A percentile compares a stretch with the other conserved stretches of the same genome.
Evolutionary conservation across 2,888 invertebrate genomes (phyloP).

Genomic region (Metellina segmentata): DNA sequence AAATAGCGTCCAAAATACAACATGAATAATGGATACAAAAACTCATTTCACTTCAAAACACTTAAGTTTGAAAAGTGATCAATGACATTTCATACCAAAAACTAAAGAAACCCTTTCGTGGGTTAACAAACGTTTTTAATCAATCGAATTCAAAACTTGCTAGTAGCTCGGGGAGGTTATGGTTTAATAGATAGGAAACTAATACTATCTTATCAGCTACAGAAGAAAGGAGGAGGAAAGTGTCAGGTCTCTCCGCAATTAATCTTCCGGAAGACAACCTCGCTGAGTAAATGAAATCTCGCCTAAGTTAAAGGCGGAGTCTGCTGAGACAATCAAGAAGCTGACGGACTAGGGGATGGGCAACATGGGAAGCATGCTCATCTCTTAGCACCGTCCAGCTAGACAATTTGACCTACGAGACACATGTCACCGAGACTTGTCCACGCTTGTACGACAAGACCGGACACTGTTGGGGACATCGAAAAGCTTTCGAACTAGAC

Average conservation of each 20-base stretch:
- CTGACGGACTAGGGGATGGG: not conserved
- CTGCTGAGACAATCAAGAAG: not conserved
- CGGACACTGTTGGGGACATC: constrained; percentile 63
- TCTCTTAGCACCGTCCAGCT: constrained; percentile 13
- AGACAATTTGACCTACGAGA: constrained; percentile 65
- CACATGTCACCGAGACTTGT: constrained; percentile 71
- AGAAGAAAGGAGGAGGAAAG: not conserved
- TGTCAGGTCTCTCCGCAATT: constrained; percentile 2
- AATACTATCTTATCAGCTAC: not conserved
- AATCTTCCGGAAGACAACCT: constrained; percentile 3
- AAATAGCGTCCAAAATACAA: no score
- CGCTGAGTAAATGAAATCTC: not conserved
- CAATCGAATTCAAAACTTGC: not conserved
- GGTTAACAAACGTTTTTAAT: not conserved
- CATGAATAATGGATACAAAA: no score
- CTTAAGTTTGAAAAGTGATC: not conserved
- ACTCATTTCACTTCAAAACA: not conserved
- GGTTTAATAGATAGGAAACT: not conserved
- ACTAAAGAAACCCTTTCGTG: not conserved
- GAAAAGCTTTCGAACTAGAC: constrained; percentile 67
- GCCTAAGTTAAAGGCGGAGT: constrained; percentile 12
- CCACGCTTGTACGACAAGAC: constrained; percentile 70
- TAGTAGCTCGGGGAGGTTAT: not conserved
- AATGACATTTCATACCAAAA: not conserved
- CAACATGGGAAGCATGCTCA: not conserved